Evolutionary conservation across 2,797 vertebrate genomes (phyloP).

Genomic region (Chrysocyon brachyurus): DNA sequence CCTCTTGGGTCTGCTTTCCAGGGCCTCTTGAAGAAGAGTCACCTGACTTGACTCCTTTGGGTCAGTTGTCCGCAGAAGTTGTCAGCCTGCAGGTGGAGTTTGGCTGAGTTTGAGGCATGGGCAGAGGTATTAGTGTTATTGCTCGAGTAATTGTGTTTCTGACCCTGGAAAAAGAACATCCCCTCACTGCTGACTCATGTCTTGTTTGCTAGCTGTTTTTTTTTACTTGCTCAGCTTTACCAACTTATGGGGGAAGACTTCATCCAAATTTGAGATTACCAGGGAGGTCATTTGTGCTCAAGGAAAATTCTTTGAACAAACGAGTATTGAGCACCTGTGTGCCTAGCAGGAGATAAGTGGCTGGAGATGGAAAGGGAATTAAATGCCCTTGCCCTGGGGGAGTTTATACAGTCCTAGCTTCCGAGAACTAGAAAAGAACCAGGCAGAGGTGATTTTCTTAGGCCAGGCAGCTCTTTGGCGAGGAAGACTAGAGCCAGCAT

Average conservation of each 20-base stretch:
- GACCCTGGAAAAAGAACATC: neutral
- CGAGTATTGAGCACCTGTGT: neutral
- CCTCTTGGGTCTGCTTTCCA: neutral
- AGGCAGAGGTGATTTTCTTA: too few relatives aligned
- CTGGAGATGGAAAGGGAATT: neutral
- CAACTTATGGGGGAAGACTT: neutral
- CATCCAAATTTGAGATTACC: neutral
- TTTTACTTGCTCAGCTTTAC: neutral
- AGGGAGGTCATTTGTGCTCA: neutral
- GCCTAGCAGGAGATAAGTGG: too few relatives aligned
- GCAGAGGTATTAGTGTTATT: neutral
- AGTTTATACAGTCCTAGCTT: rapidly evolving
- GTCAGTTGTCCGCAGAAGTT: neutral
- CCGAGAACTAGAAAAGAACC: neutral
- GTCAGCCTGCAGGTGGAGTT: neutral
- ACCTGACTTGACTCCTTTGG: neutral
- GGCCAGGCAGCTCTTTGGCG: neutral
- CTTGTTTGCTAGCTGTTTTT: neutral
- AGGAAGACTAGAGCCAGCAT: too few relatives aligned
- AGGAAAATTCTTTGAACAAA: neutral
- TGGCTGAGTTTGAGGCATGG: neutral
- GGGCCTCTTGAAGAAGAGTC: neutral
- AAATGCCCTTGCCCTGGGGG: neutral
- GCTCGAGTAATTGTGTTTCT: neutral
- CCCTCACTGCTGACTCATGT: neutral